Base-by-base conservation (phyloP, 2,113 vertebrate species). In the Rhinoderma darwinii region DNA sequence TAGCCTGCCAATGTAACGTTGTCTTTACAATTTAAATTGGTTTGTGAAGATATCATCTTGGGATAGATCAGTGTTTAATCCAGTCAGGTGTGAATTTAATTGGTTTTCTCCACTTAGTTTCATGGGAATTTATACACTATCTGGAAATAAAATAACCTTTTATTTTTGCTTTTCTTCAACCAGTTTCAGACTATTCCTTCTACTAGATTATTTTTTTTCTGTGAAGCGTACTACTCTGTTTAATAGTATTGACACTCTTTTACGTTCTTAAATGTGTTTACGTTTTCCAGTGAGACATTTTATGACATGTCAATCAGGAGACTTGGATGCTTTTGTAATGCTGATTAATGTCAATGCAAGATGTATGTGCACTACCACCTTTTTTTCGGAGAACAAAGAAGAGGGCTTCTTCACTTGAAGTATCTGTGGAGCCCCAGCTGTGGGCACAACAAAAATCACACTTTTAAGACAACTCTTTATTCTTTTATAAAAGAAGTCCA, bases 51-150 rank as follows among this genome's bases (percentile, higher is more conserved):
- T 37, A 70, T 37, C 66, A 37, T 5, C 35, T 15, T 70, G 66
- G 35, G 35, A 70, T 9, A 70, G 66, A 70, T 70, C 15, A 22
- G 35, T 12, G 30, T 70, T 70, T 70, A 18, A 39, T 70, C 32
- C 66, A 70, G 66, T 32, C 32, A 70, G 66, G 35, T 70, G 30
- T 70, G 66, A 70, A 70, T 35, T 70, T 35, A 70, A 70, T 70
- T 70, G 32, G 66, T 20, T 70, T 70, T 22, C 14, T 70, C 18
- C 66, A 20, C 66, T 37, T 20, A 37, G 66, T 37, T 70, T 70
- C 27, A 17, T 32, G 63, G 63, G 30, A 66, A 32, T 66, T 66
- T 35, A 5, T 32, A 59, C 1, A 66, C 4, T 66, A 27, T 32
- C 14, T 32, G 30, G 15, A 66, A 30, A 66, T 30, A 18, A 47